These are phyloP conservation scores for Cryptocephalus primarius DNA, from an alignment of 2,888 invertebrate genomes.

Conservation along the genomic window DNA sequence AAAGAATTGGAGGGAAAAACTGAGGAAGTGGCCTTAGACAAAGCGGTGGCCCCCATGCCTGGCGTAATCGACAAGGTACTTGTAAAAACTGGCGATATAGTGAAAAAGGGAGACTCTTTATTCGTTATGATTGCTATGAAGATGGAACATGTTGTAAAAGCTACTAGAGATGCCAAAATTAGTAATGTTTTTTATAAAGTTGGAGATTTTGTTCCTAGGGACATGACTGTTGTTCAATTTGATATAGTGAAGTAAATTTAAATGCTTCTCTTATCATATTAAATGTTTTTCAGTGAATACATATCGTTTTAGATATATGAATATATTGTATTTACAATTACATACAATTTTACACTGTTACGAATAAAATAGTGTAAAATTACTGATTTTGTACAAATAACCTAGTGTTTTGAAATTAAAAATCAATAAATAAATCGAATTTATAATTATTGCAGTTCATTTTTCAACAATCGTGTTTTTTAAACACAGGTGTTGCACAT, in stretches of 20 bases:
- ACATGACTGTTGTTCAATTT: constrained; percentile 49
- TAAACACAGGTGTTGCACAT: too few relatives aligned
- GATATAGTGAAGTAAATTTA: constrained; percentile 25
- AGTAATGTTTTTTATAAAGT: constrained; percentile 57
- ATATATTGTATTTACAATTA: too few relatives aligned
- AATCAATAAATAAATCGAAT: too few relatives aligned
- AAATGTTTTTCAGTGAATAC: background rate
- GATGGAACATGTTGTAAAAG: constrained; percentile 95
- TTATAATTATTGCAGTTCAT: too few relatives aligned
- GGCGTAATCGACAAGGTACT: constrained; percentile 87
- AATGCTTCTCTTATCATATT: background rate
- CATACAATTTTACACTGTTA: too few relatives aligned
- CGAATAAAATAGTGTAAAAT: too few relatives aligned
- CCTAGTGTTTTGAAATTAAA: too few relatives aligned
- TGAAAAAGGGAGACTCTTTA: constrained; percentile 79
- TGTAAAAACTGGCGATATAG: constrained; percentile 69
- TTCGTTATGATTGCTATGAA: constrained; percentile 98
- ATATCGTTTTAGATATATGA: background rate
- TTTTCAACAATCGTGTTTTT: too few relatives aligned
- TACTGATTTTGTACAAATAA: too few relatives aligned
- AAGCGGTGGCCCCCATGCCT: constrained; percentile 84
- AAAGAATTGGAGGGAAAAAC: constrained; percentile 33
- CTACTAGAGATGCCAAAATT: constrained; percentile 67
- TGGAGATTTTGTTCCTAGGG: constrained; percentile 79
- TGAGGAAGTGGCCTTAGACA: constrained; percentile 36